Conservation (phyloP, 1,140 invertebrate genomes). For the Coenobita brevimanus region DNA sequence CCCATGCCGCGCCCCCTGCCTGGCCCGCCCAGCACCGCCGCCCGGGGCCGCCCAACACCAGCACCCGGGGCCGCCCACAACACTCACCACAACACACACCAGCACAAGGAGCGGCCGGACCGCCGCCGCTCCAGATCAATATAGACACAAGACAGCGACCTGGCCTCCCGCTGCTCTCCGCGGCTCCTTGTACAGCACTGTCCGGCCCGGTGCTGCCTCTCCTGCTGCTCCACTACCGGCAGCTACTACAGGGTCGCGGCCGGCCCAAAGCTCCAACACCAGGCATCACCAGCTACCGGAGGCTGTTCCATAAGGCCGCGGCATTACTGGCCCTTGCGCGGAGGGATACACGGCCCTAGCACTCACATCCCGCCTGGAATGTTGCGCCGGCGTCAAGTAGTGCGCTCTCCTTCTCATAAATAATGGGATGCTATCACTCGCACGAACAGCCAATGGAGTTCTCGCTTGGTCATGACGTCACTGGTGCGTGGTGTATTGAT, state of each 20-base stretch:
- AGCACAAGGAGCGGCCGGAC: conserved; percentile 34
- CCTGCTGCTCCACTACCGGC: conserved; percentile 31
- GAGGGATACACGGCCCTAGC: conserved; percentile 60
- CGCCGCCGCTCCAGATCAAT: conserved; percentile 41
- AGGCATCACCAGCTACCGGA: conserved; percentile 57
- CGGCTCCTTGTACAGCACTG: conserved; percentile 19
- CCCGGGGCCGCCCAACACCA: conserved; percentile 49
- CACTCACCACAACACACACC: conserved; percentile 48
- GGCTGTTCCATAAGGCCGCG: conserved; percentile 58
- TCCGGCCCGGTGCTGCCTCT: conserved; percentile 14
- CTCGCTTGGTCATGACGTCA: conserved; percentile 64
- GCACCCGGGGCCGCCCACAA: conserved; percentile 42
- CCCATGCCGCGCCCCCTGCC: conserved; percentile 62
- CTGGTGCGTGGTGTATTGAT: conserved; percentile 69
- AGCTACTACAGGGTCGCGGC: conserved; percentile 48
- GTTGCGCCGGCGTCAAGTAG: conserved; percentile 69
- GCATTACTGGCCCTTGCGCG: conserved; percentile 64
- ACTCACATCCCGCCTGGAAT: conserved; percentile 58
- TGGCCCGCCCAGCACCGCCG: conserved; percentile 44
- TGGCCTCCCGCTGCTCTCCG: conserved; percentile 24
- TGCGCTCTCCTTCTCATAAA: conserved; percentile 68
- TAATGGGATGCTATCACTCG: conserved; percentile 70
- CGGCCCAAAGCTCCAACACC: conserved; percentile 53
- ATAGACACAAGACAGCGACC: conserved; percentile 42
- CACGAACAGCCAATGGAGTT: conserved; percentile 64